Base-by-base conservation (phyloP, 2,797 vertebrate genomes). In the Austrolebias charrua region DNA sequence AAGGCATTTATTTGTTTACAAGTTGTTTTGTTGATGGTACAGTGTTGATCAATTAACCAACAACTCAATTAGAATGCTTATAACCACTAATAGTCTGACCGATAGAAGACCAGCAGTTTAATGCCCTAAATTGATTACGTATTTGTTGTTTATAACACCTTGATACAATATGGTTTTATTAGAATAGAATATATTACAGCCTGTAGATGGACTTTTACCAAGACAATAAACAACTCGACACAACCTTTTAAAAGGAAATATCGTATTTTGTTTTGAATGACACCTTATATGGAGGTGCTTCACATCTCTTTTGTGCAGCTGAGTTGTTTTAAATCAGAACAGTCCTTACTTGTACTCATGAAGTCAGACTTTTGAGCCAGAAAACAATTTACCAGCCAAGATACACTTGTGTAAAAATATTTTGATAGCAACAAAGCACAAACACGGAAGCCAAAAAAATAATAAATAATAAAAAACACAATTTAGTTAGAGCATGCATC, bases 241-340 rank as follows among this genome's bases (percentile, higher is more conserved):
- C 60, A 7, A 8, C 18, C 11, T 35, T 63, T 58, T 48, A 55
- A 44, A 56, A 62, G 20, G 16, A 15, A 50, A 51, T 10, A 19
- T 20, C 46, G 0, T 40, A 14, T 56, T 55, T n/a, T 6, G 1
- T 33, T 9, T 16, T 16, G 3, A 56, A 56, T 43, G 16, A 20
- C 19, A 29, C 81, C 78, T 78, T 83, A 72, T 75, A 88, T 75
- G 79, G 82, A 48, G 20, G 4, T 55, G 50, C 55, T 77, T 65
- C 60, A 57, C 54, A 48, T 70, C 59, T 60, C 48, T 19, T 53
- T 50, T 61, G 44, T 56, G 59, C 54, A 75, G 49, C 56, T 44
- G 7, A 54, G 11, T 64, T 45, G 48, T 38, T 52, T 28, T 35
- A 11, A 44, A 47, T 31, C 54, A 48, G 75, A 75, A 49, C 60